Base-by-base conservation (phyloP, 2,113 vertebrate genomes). In the Junco hyemalis region DNA sequence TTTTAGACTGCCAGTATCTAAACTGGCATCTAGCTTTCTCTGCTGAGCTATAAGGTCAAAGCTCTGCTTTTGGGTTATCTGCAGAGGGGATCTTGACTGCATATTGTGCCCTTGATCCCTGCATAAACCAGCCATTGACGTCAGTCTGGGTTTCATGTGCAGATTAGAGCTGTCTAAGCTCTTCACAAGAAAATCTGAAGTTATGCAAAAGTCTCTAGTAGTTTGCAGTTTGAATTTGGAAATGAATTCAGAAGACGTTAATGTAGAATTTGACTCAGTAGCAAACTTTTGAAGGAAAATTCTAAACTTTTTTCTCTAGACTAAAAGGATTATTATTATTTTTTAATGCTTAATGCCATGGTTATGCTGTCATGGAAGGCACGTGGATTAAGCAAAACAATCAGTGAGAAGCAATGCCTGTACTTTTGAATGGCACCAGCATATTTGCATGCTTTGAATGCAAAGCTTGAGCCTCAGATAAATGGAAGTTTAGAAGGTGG, bases 11-110 rank as follows among this genome's bases (percentile, higher is more conserved):
- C 19, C 19, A 38, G 9, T 85, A 94, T 88, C 87, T 94, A 44
- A 83, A 51, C 64, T 81, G 71, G 16, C 64, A 94, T 88, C 87
- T 93, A 57, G 61, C 50, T 84, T 89, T 90, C 47, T 90, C 50
- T 95, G 60, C 56, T 91, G 81, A 80, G 38, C 33, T 63, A 8
- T 78, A 87, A 91, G 81, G 71, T 94, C 69, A 82, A 93, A 95
- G 53, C 78, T 87, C 66, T 91, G 70, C 77, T 74, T 95, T 90
- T 88, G 35, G 81, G 86, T 96, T 96, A 93, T 91, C 93, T 92
- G 79, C 63, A 83, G 74, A 86, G 33, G 33, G 21, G 48, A 93
- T 95, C 93, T 95, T 87, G 66, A 91, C 89, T 95, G 70, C 47
- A 66, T 70, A 44, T 21, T 85, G 63, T 93, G 50, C 71, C 47